Percentiles rank a stretch among this genome's conserved stretches.
phyloP scores from a whole-genome alignment of 2,113 vertebrate genomes.

The Andinoacara biseriatus region DNA sequence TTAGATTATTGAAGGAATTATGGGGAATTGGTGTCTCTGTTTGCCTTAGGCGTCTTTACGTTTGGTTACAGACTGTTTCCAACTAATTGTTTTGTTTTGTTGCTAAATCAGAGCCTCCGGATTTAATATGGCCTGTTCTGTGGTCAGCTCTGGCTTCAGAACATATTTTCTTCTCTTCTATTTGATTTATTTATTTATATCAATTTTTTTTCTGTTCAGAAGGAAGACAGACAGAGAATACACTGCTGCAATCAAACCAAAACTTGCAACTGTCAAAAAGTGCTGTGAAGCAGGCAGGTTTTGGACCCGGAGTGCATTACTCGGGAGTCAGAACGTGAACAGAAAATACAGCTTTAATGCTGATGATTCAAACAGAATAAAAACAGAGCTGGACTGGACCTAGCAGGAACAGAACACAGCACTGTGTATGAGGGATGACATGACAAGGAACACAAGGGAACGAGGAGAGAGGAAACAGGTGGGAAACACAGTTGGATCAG shows the following conservation, averaged over 20 bases:
- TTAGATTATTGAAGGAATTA: slow-evolving; percentile 62
- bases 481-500: too few species aligned
- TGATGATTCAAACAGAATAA: too few species aligned
- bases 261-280: neutral
- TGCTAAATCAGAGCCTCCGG: slow-evolving; percentile 23
- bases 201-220: neutral
- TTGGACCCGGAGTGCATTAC: too few species aligned
- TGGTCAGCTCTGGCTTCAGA: slow-evolving; percentile 14
- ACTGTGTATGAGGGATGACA: too few species aligned
- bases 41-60: slow-evolving; percentile 47
- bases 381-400: too few species aligned
- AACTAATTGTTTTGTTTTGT: slow-evolving; percentile 64
- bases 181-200: slow-evolving; percentile 7
- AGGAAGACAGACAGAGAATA: neutral
- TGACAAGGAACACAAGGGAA: too few species aligned
- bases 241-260: neutral
- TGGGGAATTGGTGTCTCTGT: slow-evolving; percentile 40
- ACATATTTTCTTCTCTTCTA: neutral
- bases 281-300: too few species aligned
- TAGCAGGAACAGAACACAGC: too few species aligned
- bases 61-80: slow-evolving; percentile 42
- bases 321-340: too few species aligned
- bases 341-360: too few species aligned
- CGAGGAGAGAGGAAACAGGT: too few species aligned
- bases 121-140: slow-evolving; percentile 19